Percentiles rank a stretch among this genome's conserved stretches.
Evolutionary conservation across 2,888 invertebrate species (phyloP).

Genomic region (Nymphalis polychloros): DNA sequence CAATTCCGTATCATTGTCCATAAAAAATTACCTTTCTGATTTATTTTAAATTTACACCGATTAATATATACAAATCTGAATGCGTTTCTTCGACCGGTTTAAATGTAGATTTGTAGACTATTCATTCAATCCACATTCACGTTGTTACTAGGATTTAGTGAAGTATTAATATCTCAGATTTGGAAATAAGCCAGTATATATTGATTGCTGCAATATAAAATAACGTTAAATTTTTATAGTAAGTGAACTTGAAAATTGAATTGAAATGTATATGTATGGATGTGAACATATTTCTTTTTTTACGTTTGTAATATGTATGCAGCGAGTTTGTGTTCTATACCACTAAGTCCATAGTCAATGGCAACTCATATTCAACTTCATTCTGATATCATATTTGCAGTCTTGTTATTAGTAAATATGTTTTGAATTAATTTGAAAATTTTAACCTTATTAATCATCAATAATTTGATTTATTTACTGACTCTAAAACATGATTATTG

Average conservation of each 20-base stretch:
- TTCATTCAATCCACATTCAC: slow-evolving; percentile 10
- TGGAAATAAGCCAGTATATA: slow-evolving; percentile 12
- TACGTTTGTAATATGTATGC: no score
- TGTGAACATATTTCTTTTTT: no score
- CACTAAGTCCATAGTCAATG: no score
- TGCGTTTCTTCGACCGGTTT: neutral
- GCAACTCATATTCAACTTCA: no score
- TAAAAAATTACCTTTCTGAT: neutral
- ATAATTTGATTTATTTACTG: no score
- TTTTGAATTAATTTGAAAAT: no score
- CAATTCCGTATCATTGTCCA: neutral
- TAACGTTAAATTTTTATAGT: neutral
- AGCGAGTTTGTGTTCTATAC: no score
- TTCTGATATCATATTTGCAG: no score
- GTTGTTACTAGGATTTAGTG: slow-evolving; percentile 9
- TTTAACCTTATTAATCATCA: no score
- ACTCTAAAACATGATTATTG: no score
- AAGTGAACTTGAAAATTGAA: slow-evolving; percentile 1
- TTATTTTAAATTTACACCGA: neutral
- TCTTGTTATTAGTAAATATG: no score
- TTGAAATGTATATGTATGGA: neutral
- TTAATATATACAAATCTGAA: neutral
- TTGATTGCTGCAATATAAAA: slow-evolving; percentile 6
- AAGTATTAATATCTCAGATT: slow-evolving; percentile 8
- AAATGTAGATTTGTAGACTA: neutral